Evolutionary conservation across 1,140 invertebrate genomes (phyloP).

Genomic region (Eulimnadia texana): DNA sequence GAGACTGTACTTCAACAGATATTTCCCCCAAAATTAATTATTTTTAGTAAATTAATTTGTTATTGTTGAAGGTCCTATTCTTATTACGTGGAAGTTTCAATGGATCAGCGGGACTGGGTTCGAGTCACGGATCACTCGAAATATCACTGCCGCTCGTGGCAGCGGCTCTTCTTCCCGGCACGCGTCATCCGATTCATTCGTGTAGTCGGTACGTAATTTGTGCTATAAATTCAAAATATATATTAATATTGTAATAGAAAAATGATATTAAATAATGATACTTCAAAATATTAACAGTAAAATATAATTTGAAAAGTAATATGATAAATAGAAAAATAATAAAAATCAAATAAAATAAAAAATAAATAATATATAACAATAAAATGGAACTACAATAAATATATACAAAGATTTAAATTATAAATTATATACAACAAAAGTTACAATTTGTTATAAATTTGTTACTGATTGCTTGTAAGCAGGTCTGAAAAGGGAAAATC

Average conservation of each 20-base stretch:
- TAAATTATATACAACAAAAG: too few species aligned
- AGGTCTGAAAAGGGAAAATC: too few species aligned
- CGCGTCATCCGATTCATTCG: constrained; percentile 74
- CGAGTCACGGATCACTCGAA: constrained; percentile 78
- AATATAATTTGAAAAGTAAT: too few species aligned
- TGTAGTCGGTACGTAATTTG: constrained; percentile 46
- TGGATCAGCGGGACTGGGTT: constrained; percentile 91
- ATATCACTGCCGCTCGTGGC: constrained; percentile 90
- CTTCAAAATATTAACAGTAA: too few species aligned
- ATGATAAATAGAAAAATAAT: too few species aligned
- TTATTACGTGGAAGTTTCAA: constrained; percentile 91
- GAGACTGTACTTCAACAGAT: background rate
- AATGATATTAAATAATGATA: background rate
- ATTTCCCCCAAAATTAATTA: constrained; percentile 2
- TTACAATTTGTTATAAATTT: too few species aligned
- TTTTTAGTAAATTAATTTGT: constrained; percentile 12
- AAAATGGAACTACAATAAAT: too few species aligned
- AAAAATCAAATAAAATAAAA: too few species aligned
- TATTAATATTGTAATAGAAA: background rate
- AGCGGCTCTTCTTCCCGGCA: constrained; percentile 81
- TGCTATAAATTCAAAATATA: background rate
- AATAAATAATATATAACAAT: too few species aligned
- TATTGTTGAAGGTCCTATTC: constrained; percentile 64
- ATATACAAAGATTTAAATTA: too few species aligned
- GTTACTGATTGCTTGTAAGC: too few species aligned